Conservation (phyloP, 2,888 invertebrate genomes). For the Ellobium chinense region DNA sequence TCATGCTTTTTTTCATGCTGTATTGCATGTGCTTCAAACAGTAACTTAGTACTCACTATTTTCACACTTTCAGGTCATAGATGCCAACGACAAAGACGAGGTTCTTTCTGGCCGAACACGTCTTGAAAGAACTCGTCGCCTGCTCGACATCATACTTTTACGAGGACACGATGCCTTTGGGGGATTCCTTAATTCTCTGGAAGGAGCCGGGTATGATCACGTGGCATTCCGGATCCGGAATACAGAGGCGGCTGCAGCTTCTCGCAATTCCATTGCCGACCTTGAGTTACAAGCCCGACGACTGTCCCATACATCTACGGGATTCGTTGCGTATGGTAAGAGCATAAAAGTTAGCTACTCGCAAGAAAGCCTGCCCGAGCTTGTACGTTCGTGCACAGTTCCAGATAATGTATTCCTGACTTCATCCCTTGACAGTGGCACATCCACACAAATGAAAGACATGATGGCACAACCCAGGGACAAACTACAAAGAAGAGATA, state of each 20-base stretch:
- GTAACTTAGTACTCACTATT: too few species aligned
- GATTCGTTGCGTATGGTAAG: not conserved
- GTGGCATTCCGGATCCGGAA: conserved; percentile 34
- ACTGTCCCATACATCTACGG: not conserved
- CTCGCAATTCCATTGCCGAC: not conserved
- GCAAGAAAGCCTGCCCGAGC: not conserved
- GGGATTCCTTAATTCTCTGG: conserved; percentile 9
- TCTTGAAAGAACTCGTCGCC: conserved; percentile 26
- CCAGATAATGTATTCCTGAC: conserved; percentile 14
- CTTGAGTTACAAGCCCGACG: not conserved
- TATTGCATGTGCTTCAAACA: too few species aligned
- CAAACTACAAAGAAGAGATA: not conserved
- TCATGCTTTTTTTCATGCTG: too few species aligned
- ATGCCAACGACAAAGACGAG: conserved; percentile 37
- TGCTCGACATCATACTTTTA: conserved; percentile 35
- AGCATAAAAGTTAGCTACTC: not conserved
- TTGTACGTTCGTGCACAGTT: not conserved
- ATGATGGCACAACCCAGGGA: not conserved
- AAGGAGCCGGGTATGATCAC: conserved; percentile 36
- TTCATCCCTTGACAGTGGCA: not conserved
- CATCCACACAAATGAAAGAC: not conserved
- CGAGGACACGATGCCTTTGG: conserved; percentile 31
- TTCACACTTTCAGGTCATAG: conserved; percentile 12
- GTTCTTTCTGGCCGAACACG: conserved; percentile 20
- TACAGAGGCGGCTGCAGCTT: not conserved